Base-by-base conservation (phyloP, 2,797 vertebrate genomes). In the Neosilurus mollespiculum region DNA sequence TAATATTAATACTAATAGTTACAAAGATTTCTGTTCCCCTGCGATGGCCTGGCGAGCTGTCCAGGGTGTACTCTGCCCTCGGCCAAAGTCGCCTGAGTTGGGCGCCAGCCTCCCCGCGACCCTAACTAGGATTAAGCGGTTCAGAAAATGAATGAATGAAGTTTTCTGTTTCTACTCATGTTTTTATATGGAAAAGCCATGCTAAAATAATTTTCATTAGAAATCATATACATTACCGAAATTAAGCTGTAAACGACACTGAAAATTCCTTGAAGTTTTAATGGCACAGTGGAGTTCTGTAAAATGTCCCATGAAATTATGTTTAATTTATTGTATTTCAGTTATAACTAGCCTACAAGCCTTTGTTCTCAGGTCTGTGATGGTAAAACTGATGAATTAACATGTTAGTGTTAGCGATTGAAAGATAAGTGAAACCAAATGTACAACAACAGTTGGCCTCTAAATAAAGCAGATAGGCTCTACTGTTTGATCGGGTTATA, bases 401-500 rank as follows among this genome's bases (percentile, higher is more conserved):
- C 5, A 22, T 3, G 54, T 59, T 61, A 37, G 20, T n/a, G 20
- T n/a, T 61, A 49, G 51, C 37, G n/a, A 80, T 14, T 58, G 70
- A 56, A 70, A 65, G 58, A 80, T 67, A 66, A 75, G 54, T 67
- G 53, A 73, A 84, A 53, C 49, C 64, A 61, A 76, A 69, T 37
- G 20, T 59, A 51, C 10, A 18, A 61, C 34, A 59, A 59, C 70
- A 43, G 64, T 67, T 61, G 62, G 78, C 30, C 22, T 81, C n/a
- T 73, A 67, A 81, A 84, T 67, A 84, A 69, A 81, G 37, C 34
- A 43, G 62, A 75, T 64, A 43, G 51, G 11, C 61, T 16, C 56
- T 22, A 65, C 24, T 66, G 70, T 80, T 76, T 81, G 53, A 30
- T 76, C 24, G 53, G 62, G 71, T 77, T 81, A 69, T 78, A 81